Evolutionary conservation across 2,113 vertebrate species (phyloP).

Genomic region (Amia ocellicauda): DNA sequence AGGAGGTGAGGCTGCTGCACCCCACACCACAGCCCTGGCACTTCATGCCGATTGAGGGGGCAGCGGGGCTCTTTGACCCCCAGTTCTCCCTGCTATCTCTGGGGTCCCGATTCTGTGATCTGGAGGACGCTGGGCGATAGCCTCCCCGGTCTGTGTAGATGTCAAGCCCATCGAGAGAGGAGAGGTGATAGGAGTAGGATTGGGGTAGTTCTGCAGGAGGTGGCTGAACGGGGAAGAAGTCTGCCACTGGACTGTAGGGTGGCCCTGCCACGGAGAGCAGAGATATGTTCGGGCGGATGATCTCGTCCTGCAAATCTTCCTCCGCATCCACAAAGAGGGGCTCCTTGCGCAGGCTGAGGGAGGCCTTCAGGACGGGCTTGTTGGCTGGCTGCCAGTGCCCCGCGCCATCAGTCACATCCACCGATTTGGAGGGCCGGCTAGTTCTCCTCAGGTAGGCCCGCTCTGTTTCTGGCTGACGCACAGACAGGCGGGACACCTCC

Average conservation of each 20-base stretch:
- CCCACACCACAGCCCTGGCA: conserved; percentile 86
- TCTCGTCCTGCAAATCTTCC: conserved; percentile 87
- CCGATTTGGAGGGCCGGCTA: conserved; percentile 86
- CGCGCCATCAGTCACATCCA: conserved; percentile 87
- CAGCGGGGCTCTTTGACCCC: conserved; percentile 77
- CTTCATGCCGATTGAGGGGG: conserved; percentile 73
- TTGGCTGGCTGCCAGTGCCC: conserved; percentile 84
- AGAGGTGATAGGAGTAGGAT: conserved; percentile 77
- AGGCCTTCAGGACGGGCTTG: conserved; percentile 82
- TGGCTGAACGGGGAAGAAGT: conserved; percentile 75
- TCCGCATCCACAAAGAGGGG: conserved; percentile 73
- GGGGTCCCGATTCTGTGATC: conserved; percentile 61
- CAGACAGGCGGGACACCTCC: conserved; percentile 72
- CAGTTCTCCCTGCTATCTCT: conserved; percentile 68
- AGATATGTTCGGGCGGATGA: conserved; percentile 78
- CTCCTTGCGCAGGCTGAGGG: conserved; percentile 87
- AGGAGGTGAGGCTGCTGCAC: conserved; percentile 74
- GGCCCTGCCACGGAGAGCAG: conserved; percentile 79
- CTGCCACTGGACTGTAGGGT: conserved; percentile 74
- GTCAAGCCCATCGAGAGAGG: conserved; percentile 88
- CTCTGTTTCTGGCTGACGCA: conserved; percentile 81
- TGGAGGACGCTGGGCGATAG: conserved; percentile 60
- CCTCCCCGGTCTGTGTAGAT: conserved; percentile 86
- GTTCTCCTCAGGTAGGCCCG: conserved; percentile 84
- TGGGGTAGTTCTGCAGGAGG: conserved; percentile 55